A percentile compares a stretch with the other conserved stretches of the same genome.
Evolutionary conservation across 2,797 vertebrate species (phyloP).

Genomic region (Atherinosoma microstoma): DNA sequence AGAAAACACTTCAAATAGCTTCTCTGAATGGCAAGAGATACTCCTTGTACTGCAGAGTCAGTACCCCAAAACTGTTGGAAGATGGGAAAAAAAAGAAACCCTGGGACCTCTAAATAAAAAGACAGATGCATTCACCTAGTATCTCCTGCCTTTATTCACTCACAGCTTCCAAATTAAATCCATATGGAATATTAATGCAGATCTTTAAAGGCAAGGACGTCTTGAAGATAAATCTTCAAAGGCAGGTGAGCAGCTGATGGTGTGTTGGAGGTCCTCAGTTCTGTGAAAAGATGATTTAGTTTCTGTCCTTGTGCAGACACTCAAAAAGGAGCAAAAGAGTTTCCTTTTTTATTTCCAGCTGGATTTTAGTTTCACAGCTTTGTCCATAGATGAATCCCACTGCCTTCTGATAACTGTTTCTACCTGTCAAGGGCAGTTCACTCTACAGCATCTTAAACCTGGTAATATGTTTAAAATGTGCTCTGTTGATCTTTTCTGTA

Average conservation of each 20-base stretch:
- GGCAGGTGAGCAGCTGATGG: conserved; percentile 1
- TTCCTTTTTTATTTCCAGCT: background rate
- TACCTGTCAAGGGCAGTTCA: no score
- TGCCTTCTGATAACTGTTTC: background rate
- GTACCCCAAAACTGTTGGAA: conserved; percentile 24
- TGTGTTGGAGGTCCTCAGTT: background rate
- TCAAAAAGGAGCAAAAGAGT: background rate
- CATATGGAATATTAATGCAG: conserved; percentile 31
- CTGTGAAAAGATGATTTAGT: background rate
- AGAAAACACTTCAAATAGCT: conserved; percentile 36
- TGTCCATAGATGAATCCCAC: background rate
- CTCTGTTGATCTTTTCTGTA: no score
- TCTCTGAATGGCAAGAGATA: conserved; percentile 12
- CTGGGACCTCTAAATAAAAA: conserved; percentile 13
- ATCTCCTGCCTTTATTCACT: background rate
- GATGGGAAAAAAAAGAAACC: conserved; percentile 2
- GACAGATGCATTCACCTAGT: background rate
- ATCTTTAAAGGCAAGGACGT: background rate
- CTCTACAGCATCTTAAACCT: no score
- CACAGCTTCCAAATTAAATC: conserved; percentile 14
- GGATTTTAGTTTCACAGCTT: background rate
- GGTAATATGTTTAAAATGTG: no score
- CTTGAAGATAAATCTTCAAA: conserved; percentile 19
- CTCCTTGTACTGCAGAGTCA: conserved; percentile 1
- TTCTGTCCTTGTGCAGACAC: background rate